Base-by-base conservation (phyloP, 23 tunicate species). In the Botrylloides violaceus region DNA sequence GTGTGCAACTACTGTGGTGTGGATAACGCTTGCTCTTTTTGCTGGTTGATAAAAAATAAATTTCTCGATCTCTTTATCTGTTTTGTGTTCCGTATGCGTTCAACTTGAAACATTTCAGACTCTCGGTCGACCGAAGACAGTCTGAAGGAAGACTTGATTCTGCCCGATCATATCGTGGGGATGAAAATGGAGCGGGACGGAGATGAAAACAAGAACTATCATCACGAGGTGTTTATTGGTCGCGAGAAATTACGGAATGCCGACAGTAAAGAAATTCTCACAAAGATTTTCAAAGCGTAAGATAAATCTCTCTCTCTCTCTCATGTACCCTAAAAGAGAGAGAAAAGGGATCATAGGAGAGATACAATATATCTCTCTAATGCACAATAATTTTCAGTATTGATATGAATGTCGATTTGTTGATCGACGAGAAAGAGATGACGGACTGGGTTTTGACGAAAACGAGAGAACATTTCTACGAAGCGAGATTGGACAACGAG, bases 171-270 rank as follows among this genome's bases (percentile, higher is more conserved):
- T 56, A 47, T 87, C 5, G 86, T 75, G 70, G 95, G 76, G 36
- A 55, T 87, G 33, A 87, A 87, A 71, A 77, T 87, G 71, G 84
- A 68, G 4, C 53, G 86, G 62, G 95, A 87, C 61, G 95, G 95
- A 19, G 78, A 66, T 25, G 15, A 72, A 1, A 87, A 87, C 77
- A 63, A 78, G 49, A 76, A 87, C 29, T 87, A 74, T 57, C 95
- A 87, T 66, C 76, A 81, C 57, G 95, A 87, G 62, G 95, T 87
- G 53, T 87, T 87, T 71, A 80, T 87, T 71, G 95, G 95, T 0
- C 81, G 76, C 55, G 95, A 87, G 22, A 76, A 80, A 7, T 80
- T 80, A 71, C 61, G 71, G 33, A 81, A 68, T 70, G 86, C 86
- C 29, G 75, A 85, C 73, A 78, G 70, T 35, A 87, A 76, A 56